These are phyloP conservation scores for Drepanosiphum platanoidis DNA, from an alignment of 2,888 invertebrate species.

Conservation along the genomic window DNA sequence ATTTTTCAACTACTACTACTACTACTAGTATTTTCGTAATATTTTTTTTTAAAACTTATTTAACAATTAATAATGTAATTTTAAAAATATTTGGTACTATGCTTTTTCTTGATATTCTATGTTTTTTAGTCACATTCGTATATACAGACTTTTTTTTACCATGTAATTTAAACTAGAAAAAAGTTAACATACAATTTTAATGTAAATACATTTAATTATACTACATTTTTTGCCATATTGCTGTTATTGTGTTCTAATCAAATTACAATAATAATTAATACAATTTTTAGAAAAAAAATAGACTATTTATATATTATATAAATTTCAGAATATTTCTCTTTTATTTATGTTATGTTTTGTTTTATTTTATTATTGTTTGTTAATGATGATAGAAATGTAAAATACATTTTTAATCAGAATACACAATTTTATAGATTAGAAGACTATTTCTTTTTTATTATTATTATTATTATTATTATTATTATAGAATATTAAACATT, in stretches of 20 bases:
- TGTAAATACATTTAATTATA: slow-evolving; percentile 57
- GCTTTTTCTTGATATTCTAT: slow-evolving; percentile 58
- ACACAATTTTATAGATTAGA: slow-evolving; percentile 59
- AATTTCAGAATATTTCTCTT: slow-evolving; percentile 46
- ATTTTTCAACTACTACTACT: slow-evolving; percentile 38
- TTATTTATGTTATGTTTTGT: slow-evolving; percentile 40
- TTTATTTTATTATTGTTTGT: slow-evolving; percentile 53
- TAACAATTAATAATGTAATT: slow-evolving; percentile 48
- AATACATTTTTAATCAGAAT: slow-evolving; percentile 46
- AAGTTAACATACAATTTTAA: slow-evolving; percentile 36
- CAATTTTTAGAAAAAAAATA: slow-evolving; percentile 50
- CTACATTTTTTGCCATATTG: slow-evolving; percentile 57
- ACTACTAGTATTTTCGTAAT: slow-evolving; percentile 50
- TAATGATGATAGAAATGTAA: slow-evolving; percentile 53
- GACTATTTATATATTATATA: slow-evolving; percentile 41
- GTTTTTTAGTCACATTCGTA: slow-evolving; percentile 56
- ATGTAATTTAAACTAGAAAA: slow-evolving; percentile 56
- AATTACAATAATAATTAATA: slow-evolving; percentile 58
- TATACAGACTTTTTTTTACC: slow-evolving; percentile 55
- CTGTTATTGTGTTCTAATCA: slow-evolving; percentile 58
- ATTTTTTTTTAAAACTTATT: slow-evolving; percentile 44
- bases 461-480: not conserved
- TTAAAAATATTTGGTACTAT: slow-evolving; percentile 52
- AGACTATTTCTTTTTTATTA: slow-evolving; percentile 25
- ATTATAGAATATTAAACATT: slow-evolving; percentile 49